A percentile compares a stretch with the other conserved stretches of the same genome.
Conservation (phyloP, 2,113 vertebrate species). For the Pycnonotus jocosus region DNA sequence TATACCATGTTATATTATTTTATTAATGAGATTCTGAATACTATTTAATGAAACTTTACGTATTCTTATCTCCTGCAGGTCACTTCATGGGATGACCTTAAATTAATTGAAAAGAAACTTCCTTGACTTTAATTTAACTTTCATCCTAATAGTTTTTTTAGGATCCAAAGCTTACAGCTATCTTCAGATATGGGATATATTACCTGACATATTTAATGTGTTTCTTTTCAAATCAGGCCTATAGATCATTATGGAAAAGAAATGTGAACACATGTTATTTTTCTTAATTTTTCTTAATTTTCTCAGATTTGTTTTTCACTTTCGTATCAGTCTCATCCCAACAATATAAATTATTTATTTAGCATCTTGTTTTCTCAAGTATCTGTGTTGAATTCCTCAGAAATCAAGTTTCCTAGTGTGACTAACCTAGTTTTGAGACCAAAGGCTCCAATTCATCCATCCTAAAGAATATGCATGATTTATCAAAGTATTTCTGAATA, state of each 20-base stretch:
- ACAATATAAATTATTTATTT: background rate
- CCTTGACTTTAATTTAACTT: background rate
- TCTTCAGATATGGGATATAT: background rate
- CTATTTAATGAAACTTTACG: background rate
- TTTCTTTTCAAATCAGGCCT: background rate
- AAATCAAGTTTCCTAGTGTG: background rate
- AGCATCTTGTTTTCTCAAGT: background rate
- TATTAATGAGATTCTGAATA: background rate
- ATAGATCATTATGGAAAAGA: background rate
- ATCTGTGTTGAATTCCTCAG: background rate
- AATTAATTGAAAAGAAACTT: background rate
- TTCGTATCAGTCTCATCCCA: background rate
- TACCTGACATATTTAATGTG: background rate
- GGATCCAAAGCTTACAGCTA: background rate
- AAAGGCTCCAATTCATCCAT: background rate
- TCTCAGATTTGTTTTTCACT: background rate
- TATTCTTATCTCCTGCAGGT: background rate
- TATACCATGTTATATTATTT: background rate
- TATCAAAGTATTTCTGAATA: background rate
- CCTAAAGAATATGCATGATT: background rate
- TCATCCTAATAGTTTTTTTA: background rate
- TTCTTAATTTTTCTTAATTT: background rate
- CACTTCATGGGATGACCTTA: background rate
- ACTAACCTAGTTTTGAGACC: background rate
- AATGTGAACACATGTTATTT: background rate